A percentile compares a stretch with the other conserved stretches of the same genome.
phyloP scores from a whole-genome alignment of 2,888 invertebrate genomes.

The Embidobia sp. region DNA sequence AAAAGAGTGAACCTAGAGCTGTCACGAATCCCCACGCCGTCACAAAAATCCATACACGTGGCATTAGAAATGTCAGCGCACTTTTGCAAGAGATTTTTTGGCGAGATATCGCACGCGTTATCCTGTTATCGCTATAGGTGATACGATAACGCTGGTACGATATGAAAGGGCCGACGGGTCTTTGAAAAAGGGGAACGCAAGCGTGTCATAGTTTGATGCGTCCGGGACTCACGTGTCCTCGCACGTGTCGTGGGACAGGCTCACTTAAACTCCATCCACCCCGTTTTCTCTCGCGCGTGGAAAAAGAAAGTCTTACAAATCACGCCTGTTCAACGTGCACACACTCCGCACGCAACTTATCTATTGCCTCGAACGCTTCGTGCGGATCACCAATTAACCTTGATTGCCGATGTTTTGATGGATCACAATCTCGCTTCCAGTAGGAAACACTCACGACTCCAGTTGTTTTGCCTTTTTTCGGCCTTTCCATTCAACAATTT shows the following conservation, averaged over 20 bases:
- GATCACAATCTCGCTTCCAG: constrained; percentile 15
- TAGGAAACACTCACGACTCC: background rate
- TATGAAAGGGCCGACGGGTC: constrained; percentile 41
- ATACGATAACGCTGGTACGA: constrained; percentile 54
- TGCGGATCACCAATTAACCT: constrained; percentile 72
- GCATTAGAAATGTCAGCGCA: constrained; percentile 34
- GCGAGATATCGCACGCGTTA: constrained; percentile 28
- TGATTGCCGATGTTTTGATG: constrained; percentile 35
- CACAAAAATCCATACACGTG: constrained; percentile 22
- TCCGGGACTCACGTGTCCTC: constrained; percentile 77
- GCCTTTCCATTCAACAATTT: too few relatives aligned
- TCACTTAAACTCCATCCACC: constrained; percentile 67
- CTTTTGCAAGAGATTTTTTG: constrained; percentile 27
- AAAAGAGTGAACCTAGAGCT: too few relatives aligned
- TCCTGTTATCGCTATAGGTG: constrained; percentile 53
- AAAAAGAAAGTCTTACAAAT: constrained; percentile 76
- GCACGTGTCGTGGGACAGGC: constrained; percentile 77
- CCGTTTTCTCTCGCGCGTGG: constrained; percentile 71
- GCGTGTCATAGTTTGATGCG: constrained; percentile 78
- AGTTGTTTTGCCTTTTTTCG: too few relatives aligned
- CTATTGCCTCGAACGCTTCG: constrained; percentile 69
- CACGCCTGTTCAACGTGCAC: constrained; percentile 72
- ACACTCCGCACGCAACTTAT: constrained; percentile 59
- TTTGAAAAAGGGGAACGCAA: constrained; percentile 65
- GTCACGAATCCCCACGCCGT: too few relatives aligned